Base-by-base conservation (phyloP, 2,113 vertebrate genomes). In the Apistogramma diplotaenia region DNA sequence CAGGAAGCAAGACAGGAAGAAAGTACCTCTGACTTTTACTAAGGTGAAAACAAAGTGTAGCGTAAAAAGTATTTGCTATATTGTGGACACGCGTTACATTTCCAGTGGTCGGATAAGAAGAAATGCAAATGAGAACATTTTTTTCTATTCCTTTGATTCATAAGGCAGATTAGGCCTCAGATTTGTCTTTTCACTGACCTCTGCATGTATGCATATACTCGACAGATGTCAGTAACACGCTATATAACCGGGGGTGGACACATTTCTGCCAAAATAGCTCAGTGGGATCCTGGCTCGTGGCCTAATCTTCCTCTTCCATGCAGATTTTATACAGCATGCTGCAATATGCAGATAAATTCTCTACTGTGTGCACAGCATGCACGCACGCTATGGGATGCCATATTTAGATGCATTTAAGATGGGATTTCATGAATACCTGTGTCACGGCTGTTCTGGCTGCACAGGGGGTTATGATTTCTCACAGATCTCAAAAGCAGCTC, bases 271-370 rank as follows among this genome's bases (percentile, higher is more conserved):
- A 65, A 7, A 78, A 59, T 71, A 25, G 56, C 80, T 79, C 61
- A 76, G 72, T 57, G 35, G 23, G 62, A 56, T 62, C 12, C 56
- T 61, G 78, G 51, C 25, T 12, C 19, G 15, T 62, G 62, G 57
- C 49, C 49, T 33, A 12, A 67, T 62, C 31, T 71, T 65, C n/a
- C n/a, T 71, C 37, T 54, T 70, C 65, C 35, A 55, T 58, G 83
- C 74, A 81, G 53, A 77, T 53, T 55, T 57, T 23, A 76, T 54
- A 56, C 54, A 72, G 49, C 37, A 70, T 70, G 65, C 65, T 70
- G 65, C 65, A 70, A 70, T 70, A 19, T 0, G 16, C 25, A 51
- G 65, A 70, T 70, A 70, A 70, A 70, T 70, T 70, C 43, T 49
- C 43, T 16, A 29, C 40, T 49, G 62, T 29, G 25, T 6, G 19